Evolutionary conservation across 2,113 vertebrate genomes (phyloP), one percentile per base, ranked within the genome.

Genomic region (Panurus biarmicus): DNA sequence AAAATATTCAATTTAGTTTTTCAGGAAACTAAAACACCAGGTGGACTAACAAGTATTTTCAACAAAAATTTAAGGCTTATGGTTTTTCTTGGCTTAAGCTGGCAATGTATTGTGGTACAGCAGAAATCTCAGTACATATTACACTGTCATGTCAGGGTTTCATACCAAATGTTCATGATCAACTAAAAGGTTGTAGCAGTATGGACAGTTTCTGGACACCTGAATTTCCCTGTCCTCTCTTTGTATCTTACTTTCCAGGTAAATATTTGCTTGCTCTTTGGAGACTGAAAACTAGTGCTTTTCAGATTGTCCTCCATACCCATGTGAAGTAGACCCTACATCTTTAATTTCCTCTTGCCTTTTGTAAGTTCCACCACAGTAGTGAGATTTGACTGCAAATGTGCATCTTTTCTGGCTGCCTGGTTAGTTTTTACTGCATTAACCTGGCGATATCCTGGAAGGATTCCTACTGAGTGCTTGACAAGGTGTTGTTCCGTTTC

Each of bases 291-390:
- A 69, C 16, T 2, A 45, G 4, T 14, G 20, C 23, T 81, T 89
- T 69, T 65, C 31, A 31, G 57, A 54, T 19, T 36, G 57, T 70
- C 47, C 33, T 91, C 23, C 33, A 38, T 9, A 42, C 5, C 21
- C 1, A 0, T 31, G 5, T 78, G 28, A 85, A 82, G 92, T 11
- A 4, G 76, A 79, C 29, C 0, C 0, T 9, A 35, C 33, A 25
- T 62, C 16, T 61, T 72, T 25, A 2, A 42, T 65, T 84, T 94
- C 47, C 78, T 67, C 57, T 77, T 62, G 29, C 11, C 15, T 89
- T 89, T 78, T 50, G 1, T 44, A 83, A 66, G 24, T 73, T 65
- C n/a, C 5, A 56, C 14, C 24, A 65, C 23, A n/a, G 17, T 1
- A 1, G 40, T 44, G 61, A 80, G 5, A 35, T 50, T 66, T 67